These are phyloP conservation scores for Thinocorus orbignyianus DNA, from an alignment of 2,113 vertebrate species.

Conservation along the genomic window DNA sequence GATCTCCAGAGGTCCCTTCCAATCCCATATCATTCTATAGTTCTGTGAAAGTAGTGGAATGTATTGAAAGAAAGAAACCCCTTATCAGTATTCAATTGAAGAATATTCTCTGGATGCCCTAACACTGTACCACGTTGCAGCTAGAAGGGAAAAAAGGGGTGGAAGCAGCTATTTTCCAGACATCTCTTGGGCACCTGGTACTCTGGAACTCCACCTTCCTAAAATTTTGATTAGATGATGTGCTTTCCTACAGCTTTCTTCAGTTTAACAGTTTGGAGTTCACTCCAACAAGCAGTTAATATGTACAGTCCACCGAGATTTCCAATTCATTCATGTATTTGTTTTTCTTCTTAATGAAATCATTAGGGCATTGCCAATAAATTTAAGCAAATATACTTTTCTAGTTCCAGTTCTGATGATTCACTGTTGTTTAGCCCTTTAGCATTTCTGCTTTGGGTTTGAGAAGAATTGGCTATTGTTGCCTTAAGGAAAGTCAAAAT, in stretches of 20 bases:
- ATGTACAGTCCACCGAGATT: not conserved
- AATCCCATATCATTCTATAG: no score
- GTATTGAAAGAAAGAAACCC: no score
- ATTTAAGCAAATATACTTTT: not conserved
- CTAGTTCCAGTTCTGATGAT: not conserved
- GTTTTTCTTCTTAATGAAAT: not conserved
- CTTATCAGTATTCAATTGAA: not conserved
- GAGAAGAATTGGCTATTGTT: not conserved
- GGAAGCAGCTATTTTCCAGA: not conserved
- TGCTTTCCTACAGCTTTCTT: not conserved
- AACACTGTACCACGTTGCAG: not conserved
- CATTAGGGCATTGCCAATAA: conserved; percentile 5
- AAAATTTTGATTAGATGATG: not conserved
- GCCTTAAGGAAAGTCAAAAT: not conserved
- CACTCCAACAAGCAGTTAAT: not conserved
- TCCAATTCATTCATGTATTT: not conserved
- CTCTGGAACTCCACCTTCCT: not conserved
- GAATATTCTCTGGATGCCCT: not conserved
- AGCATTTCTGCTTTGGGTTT: conserved; percentile 15
- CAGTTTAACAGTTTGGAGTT: not conserved
- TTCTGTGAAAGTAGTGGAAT: no score
- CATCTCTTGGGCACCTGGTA: not conserved
- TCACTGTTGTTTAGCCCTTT: not conserved
- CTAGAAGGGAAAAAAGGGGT: not conserved
- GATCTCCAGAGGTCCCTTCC: no score